Percentiles rank a stretch among this genome's conserved stretches.
Conservation (phyloP, 2,113 vertebrate species). For the Lichenostomus cassidix region DNA sequence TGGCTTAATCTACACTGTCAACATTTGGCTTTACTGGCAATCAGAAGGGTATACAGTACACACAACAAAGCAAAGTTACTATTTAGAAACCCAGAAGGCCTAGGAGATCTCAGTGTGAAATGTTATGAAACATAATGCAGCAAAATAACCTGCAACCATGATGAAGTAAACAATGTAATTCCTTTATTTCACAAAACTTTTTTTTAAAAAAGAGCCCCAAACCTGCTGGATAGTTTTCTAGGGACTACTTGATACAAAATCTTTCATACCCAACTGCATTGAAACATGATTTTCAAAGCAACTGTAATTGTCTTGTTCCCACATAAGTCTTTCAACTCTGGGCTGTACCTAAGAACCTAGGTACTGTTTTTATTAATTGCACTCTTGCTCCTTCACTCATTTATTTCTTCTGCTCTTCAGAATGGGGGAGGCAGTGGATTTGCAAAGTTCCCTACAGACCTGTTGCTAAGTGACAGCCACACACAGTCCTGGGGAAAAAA, state of each 20-base stretch:
- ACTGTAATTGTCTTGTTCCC: not conserved
- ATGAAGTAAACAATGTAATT: not conserved
- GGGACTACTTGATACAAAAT: not conserved
- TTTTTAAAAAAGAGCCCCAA: not conserved
- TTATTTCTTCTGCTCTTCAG: not conserved
- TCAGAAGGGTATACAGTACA: not conserved
- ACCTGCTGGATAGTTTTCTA: not conserved
- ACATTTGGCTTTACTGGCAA: not conserved
- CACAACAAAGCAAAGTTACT: not conserved
- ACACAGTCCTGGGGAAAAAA: not conserved
- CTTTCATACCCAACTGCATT: not conserved
- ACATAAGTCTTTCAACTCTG: not conserved
- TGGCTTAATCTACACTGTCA: not conserved
- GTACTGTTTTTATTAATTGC: not conserved
- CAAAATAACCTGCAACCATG: not conserved
- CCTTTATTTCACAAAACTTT: not conserved
- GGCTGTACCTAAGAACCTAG: not conserved
- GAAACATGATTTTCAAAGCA: not conserved
- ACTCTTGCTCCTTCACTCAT: not conserved
- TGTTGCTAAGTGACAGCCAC: slow-evolving; percentile 72
- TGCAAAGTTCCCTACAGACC: slow-evolving; percentile 50
- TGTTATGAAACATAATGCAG: not conserved
- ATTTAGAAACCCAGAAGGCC: not conserved
- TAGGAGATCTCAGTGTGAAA: not conserved
- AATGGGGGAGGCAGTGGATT: not conserved